Conservation (phyloP, 2,888 invertebrate species). For the Xestoiulus laeticollis region DNA sequence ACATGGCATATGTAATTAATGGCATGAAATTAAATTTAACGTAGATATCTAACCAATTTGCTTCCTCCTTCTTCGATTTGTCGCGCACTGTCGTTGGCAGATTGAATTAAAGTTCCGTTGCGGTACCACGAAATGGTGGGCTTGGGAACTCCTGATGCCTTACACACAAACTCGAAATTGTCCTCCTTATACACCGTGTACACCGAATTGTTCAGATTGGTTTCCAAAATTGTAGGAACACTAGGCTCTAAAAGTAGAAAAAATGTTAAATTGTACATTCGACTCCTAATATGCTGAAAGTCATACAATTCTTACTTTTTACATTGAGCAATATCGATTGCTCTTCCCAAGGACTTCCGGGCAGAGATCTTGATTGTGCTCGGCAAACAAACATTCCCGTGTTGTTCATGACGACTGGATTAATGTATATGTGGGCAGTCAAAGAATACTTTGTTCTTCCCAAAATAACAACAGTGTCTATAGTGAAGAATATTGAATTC, state of each 20-base stretch:
- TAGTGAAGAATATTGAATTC: background rate
- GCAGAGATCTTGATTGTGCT: background rate
- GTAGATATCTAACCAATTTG: conserved; percentile 47
- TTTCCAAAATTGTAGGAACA: conserved; percentile 48
- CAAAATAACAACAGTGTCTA: background rate
- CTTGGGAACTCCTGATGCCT: conserved; percentile 23
- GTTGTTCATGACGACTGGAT: conserved; percentile 40
- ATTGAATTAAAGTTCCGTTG: conserved; percentile 50
- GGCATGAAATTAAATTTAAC: too few species aligned
- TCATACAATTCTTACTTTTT: conserved; percentile 35
- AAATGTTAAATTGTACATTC: background rate
- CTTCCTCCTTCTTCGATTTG: conserved; percentile 45
- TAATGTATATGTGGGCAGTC: background rate
- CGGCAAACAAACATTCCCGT: conserved; percentile 42
- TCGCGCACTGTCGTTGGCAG: conserved; percentile 43
- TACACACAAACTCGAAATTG: conserved; percentile 51
- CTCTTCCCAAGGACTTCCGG: conserved; percentile 38
- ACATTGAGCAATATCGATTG: background rate
- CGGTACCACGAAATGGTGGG: conserved; percentile 45
- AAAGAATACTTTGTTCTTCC: background rate
- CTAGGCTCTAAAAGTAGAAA: conserved; percentile 17
- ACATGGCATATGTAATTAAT: too few species aligned
- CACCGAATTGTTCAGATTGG: conserved; percentile 51
- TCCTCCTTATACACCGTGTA: conserved; percentile 49
- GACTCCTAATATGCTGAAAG: background rate